Base-by-base conservation (phyloP, 2,113 vertebrate species). In the Cacatua alba region DNA sequence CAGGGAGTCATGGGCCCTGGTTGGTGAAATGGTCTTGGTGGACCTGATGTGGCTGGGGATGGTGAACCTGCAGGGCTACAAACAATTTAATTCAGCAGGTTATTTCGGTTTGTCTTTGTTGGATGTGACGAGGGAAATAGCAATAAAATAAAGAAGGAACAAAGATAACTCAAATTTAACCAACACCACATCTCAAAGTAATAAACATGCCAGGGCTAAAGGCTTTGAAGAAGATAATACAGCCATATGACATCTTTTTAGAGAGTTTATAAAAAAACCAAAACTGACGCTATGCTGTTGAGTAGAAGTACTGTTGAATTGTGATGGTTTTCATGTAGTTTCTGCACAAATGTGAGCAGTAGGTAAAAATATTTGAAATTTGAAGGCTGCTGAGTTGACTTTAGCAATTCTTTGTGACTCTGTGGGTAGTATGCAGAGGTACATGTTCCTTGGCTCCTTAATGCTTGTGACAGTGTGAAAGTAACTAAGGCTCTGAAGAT, bases 1-100 rank as follows among this genome's bases (percentile, higher is more conserved):
- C 9, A 2, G 20, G 69, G 70, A 69, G 21, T 41, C 4, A 3
- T 0, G 0, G 74, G n/a, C 12, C 33, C 13, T 26, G 49, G 26
- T 17, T 5, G 11, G 17, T 53, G 69, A 21, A 37, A 28, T 59
- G 86, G 20, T 71, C 35, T 57, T 81, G 51, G 23, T 46, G 77
- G 46, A 62, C 26, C 11, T 33, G 31, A 11, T 29, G 41, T 2
- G 4, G 10, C 49, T 35, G 55, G 37, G 71, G 10, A 18, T 1
- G 3, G 18, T 39, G 37, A 68, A 13, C 65, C 17, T 77, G 28
- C 39, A 37, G 39, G 72, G 12, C 65, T 91, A 23, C 13, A 59
- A 35, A 59, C 21, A 59, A 35, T 59, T 59, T 59, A 59, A 9
- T n/a, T 31, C 37, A 31, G 23, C 8, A 20, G 21, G 37, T 44